phyloP scores from a whole-genome alignment of 2,113 vertebrate genomes.

The Xerus inauris region DNA sequence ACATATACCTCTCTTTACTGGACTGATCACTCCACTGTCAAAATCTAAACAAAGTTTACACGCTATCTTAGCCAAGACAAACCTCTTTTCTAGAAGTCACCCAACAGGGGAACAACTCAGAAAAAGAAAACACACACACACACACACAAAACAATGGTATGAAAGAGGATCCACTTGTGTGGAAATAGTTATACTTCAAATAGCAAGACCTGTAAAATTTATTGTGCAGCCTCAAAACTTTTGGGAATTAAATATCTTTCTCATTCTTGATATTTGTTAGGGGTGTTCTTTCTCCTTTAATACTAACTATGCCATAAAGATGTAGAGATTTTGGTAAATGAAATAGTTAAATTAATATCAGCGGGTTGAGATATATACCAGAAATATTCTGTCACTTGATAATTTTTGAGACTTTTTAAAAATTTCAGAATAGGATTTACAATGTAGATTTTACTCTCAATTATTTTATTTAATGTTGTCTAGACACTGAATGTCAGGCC shows the following conservation, averaged over 20 bases:
- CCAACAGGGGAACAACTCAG: not conserved
- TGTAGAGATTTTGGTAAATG: conserved; percentile 82
- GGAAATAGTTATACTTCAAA: conserved; percentile 80
- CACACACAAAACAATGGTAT: not conserved
- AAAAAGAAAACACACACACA: not conserved
- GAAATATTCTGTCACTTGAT: conserved; percentile 55
- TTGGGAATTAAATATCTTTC: conserved; percentile 86
- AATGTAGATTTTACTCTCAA: conserved; percentile 53
- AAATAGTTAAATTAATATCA: conserved; percentile 83
- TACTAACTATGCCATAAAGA: conserved; percentile 81
- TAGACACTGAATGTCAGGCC: not conserved
- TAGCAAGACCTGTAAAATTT: conserved; percentile 77
- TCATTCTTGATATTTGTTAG: conserved; percentile 84
- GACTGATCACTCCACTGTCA: not conserved
- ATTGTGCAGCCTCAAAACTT: conserved; percentile 66
- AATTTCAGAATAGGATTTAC: conserved; percentile 61
- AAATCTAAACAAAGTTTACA: not conserved
- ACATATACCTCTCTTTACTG: not conserved
- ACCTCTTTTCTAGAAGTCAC: not conserved
- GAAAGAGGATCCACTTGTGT: conserved; percentile 50
- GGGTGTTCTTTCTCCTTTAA: conserved; percentile 81
- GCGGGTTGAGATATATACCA: conserved; percentile 56
- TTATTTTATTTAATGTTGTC: conserved; percentile 47
- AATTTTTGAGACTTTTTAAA: conserved; percentile 52
- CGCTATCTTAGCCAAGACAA: conserved; percentile 15